phyloP scores from a whole-genome alignment of 2,797 vertebrate genomes.

The Myioborus miniatus region DNA sequence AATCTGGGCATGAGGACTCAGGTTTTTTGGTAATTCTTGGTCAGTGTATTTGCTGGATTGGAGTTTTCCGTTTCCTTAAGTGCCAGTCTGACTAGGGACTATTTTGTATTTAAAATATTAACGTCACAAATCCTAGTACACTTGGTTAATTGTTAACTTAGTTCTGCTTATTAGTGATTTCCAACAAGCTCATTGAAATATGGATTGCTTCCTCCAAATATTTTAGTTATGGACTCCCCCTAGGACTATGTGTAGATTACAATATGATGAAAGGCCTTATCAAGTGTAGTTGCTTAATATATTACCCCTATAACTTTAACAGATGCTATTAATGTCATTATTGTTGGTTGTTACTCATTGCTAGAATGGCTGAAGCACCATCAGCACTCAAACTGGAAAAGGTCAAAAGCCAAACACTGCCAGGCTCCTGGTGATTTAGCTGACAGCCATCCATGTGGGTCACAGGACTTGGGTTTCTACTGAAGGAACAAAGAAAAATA shows the following conservation, averaged over 20 bases:
- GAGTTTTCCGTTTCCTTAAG: neutral
- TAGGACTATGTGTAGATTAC: neutral
- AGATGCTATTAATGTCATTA: neutral
- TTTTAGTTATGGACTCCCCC: neutral
- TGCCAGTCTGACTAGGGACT: neutral
- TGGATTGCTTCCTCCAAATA: neutral
- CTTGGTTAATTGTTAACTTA: slow-evolving; percentile 18
- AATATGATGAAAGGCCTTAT: neutral
- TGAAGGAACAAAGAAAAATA: neutral
- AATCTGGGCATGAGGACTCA: neutral
- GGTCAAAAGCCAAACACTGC: neutral
- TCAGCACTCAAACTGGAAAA: neutral
- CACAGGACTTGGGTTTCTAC: neutral
- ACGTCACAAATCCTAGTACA: neutral
- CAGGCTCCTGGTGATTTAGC: neutral
- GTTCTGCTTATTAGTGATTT: neutral
- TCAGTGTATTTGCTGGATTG: neutral
- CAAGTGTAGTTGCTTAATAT: neutral
- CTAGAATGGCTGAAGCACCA: neutral
- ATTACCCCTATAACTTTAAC: neutral
- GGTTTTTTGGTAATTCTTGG: neutral
- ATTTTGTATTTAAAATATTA: neutral
- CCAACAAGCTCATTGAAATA: neutral
- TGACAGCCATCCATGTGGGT: neutral
- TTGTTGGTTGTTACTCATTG: neutral